Evolutionary conservation across 2,797 vertebrate genomes (phyloP), one percentile per base, ranked within the genome.

Genomic region (Salarias fasciatus): DNA sequence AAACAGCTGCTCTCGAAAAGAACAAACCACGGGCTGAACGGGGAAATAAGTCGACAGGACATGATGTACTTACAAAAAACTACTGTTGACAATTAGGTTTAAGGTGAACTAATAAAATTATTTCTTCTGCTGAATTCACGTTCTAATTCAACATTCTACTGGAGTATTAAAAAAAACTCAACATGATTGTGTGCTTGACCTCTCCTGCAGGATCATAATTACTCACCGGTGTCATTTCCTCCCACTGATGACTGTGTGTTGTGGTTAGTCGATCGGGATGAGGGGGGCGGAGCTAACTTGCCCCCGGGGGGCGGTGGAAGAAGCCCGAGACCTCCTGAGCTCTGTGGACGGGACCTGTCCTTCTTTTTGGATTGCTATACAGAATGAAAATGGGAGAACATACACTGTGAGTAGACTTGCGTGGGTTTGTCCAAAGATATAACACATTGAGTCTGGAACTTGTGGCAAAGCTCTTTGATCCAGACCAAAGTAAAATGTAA

Each of bases 241-340:
- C 53, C 87, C 46, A 76, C 75, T 33, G 79, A 11, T 1, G 75
- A 67, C 40, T 90, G 77, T 72, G 79, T 84, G 63, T 90, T 90
- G 41, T 92, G 86, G 88, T 92, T 92, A 61, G 81, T 81, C 5
- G 88, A 78, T 84, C 65, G 86, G 58, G 86, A 83, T 6, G 88
- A 80, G 28, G 93, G 89, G 47, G 95, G 94, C 5, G 89, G 86
- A 10, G 92, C 86, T 53, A 92, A 77, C 88, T 95, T 97, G 71
- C 95, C 95, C 67, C 95, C 95, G 0, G 96, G 96, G 3, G 96
- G 96, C 24, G 96, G 96, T 4, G 96, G 96, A 58, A 98, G 94
- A 60, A 97, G 91, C 46, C 94, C 95, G 10, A 96, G 52, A 8
- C 95, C 94, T 10, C 95, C 95, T 61, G 94, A 70, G 49, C 94